These are phyloP conservation scores for Drosophila ercepeae DNA, from an alignment of 1,140 invertebrate genomes.

Conservation along the genomic window DNA sequence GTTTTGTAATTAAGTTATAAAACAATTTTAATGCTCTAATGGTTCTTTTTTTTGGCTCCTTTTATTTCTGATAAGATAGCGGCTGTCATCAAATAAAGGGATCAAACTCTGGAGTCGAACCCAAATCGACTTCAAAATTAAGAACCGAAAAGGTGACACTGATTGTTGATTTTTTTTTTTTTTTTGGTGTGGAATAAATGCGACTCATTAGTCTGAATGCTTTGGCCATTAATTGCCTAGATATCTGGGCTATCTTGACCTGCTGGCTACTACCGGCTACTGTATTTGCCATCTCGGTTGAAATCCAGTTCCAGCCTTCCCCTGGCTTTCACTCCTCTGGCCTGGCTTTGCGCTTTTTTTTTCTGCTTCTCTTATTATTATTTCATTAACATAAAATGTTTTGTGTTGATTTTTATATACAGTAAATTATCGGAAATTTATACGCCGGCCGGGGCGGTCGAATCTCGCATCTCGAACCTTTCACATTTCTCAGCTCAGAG, in stretches of 20 bases:
- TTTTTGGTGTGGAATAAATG: constrained; percentile 49
- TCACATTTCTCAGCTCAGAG: background rate
- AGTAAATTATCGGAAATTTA: constrained; percentile 77
- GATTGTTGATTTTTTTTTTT: constrained; percentile 4
- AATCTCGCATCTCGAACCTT: background rate
- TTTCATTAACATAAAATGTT: constrained; percentile 80
- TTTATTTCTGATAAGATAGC: constrained; percentile 72
- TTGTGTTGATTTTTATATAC: constrained; percentile 80
- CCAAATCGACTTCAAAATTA: constrained; percentile 2
- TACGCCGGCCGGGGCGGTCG: constrained; percentile 41
- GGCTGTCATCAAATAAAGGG: constrained; percentile 50
- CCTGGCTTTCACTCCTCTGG: constrained; percentile 57
- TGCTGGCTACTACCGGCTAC: constrained; percentile 22
- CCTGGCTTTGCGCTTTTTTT: constrained; percentile 58
- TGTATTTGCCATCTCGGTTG: constrained; percentile 35
- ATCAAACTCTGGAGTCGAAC: no score
- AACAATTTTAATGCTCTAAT: constrained; percentile 66
- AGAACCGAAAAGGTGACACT: constrained; percentile 12
- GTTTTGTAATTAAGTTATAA: constrained; percentile 71
- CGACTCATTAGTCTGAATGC: constrained; percentile 58
- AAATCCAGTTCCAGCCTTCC: constrained; percentile 7
- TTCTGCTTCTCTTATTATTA: constrained; percentile 3
- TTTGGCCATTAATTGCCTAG: constrained; percentile 63
- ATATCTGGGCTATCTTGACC: constrained; percentile 46
- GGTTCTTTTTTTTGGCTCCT: background rate